These are phyloP conservation scores for Bilobella aurantiaca DNA, from an alignment of 1,140 invertebrate species.

Conservation along the genomic window DNA sequence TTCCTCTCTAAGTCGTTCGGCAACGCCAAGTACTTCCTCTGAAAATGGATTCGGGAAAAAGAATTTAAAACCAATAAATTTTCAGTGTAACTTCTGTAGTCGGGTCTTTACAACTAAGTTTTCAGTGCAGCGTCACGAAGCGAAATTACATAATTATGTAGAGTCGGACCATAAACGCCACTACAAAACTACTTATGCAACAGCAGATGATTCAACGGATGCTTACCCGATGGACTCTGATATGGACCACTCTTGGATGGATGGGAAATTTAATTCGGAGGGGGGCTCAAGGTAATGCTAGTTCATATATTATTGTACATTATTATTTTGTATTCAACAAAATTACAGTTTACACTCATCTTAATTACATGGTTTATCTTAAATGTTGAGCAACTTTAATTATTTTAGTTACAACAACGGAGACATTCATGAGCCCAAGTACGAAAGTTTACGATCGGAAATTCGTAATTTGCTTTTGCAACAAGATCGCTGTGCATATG, in stretches of 20 bases:
- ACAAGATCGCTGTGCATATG: background rate
- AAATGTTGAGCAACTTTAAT: no score
- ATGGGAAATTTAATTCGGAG: background rate
- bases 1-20: background rate
- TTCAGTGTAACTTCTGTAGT: constrained; percentile 1
- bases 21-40: background rate
- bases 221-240: background rate
- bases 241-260: background rate
- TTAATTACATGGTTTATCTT: no score
- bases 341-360: no score
- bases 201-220: background rate
- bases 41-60: background rate
- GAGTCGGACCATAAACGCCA: background rate
- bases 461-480: background rate
- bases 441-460: background rate
- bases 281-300: background rate
- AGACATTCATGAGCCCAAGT: background rate
- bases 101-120: background rate
- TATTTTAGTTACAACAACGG: constrained; percentile 1
- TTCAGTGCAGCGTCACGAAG: background rate
- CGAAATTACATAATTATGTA: background rate
- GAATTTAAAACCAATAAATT: background rate
- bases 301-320: no score
- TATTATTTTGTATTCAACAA: no score
- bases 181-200: constrained; percentile 1